Conservation (phyloP, 2,888 invertebrate genomes). For the Ophraella communa region DNA sequence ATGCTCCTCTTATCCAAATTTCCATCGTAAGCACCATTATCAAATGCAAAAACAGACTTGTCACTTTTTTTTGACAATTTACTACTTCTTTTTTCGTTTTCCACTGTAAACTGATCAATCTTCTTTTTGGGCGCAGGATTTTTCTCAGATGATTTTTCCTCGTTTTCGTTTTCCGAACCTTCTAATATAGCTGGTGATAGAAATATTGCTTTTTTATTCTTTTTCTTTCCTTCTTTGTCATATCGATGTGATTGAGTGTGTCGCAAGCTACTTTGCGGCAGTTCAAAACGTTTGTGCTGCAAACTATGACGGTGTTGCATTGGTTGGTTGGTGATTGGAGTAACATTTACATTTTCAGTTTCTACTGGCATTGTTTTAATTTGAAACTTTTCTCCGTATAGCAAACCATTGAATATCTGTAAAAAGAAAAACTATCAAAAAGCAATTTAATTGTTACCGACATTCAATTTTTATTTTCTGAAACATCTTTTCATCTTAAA, state of each 20-base stretch:
- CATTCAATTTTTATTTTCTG: too few relatives aligned
- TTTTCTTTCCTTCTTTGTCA: constrained; percentile 30
- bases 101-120: constrained; percentile 12
- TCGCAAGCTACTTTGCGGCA: constrained; percentile 23
- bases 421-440: neutral
- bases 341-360: neutral
- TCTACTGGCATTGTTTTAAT: neutral
- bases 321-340: neutral
- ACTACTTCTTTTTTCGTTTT: constrained; percentile 31
- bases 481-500: too few relatives aligned
- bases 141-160: constrained; percentile 1
- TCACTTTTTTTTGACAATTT: constrained; percentile 28
- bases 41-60: constrained; percentile 35
- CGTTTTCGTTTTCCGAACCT: constrained; percentile 28
- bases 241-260: constrained; percentile 41
- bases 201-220: constrained; percentile 29
- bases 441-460: too few relatives aligned
- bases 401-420: neutral
- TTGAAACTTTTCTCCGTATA: neutral
- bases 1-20: constrained; percentile 29
- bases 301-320: constrained; percentile 27
- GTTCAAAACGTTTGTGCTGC: constrained; percentile 29
- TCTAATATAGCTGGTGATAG: constrained; percentile 26
- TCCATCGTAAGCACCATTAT: constrained; percentile 44
- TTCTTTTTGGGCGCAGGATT: neutral